Conservation (phyloP, 2,888 invertebrate species). For the Paralinhomoeus sp. region DNA sequence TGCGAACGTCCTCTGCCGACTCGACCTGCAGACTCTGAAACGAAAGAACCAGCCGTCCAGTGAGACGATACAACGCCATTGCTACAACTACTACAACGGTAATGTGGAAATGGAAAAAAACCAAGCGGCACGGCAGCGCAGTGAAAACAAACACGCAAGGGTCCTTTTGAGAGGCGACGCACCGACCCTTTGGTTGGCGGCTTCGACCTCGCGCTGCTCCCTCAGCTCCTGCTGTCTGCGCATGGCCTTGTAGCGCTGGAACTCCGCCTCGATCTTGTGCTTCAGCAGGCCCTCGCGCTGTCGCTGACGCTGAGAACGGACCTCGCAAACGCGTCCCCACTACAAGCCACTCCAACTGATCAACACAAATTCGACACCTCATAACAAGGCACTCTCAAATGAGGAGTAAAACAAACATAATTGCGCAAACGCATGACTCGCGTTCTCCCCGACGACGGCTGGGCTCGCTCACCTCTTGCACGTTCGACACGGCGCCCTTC, state of each 20-base stretch:
- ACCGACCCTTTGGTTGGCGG: background rate
- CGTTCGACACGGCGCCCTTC: background rate
- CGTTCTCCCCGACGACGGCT: too few relatives aligned
- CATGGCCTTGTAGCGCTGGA: constrained; percentile 1
- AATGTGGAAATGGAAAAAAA: too few relatives aligned
- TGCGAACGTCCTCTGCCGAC: background rate
- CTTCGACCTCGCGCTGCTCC: background rate
- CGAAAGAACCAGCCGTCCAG: background rate
- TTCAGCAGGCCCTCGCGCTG: background rate
- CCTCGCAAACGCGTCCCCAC: too few relatives aligned
- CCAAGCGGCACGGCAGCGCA: too few relatives aligned
- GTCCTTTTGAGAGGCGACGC: background rate
- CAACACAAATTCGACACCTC: too few relatives aligned
- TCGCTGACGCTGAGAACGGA: background rate
- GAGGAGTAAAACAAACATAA: too few relatives aligned
- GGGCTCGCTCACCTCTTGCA: background rate
- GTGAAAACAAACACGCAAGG: too few relatives aligned
- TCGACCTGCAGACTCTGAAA: too few relatives aligned
- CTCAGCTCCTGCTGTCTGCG: background rate
- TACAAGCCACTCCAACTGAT: too few relatives aligned
- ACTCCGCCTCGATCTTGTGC: constrained; percentile 3
- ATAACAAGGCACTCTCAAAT: too few relatives aligned
- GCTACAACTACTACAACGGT: background rate
- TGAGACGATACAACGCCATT: background rate
- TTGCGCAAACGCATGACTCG: too few relatives aligned